phyloP scores from a whole-genome alignment of 2,113 vertebrate species.

The Tachysurus vachellii region DNA sequence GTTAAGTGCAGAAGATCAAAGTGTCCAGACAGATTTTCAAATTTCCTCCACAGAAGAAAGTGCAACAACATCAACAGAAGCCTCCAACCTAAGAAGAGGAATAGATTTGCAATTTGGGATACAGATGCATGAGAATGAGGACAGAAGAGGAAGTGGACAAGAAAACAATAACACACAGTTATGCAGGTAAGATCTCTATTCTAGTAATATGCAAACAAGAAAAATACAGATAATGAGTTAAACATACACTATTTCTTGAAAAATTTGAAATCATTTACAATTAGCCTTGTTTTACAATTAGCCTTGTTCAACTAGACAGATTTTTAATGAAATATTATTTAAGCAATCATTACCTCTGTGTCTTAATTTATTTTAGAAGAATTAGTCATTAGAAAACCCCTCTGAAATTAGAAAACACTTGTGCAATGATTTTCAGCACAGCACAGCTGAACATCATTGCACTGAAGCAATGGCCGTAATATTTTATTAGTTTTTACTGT shows the following conservation, averaged over 20 bases:
- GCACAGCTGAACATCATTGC: no score
- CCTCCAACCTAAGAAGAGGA: background rate
- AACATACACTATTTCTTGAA: no score
- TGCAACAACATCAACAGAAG: slow-evolving; percentile 14
- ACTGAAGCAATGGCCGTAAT: no score
- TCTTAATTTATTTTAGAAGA: no score
- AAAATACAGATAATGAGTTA: background rate
- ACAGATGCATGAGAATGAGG: slow-evolving; percentile 55
- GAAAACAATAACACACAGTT: background rate
- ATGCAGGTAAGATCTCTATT: slow-evolving; percentile 3
- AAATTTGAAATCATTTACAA: background rate
- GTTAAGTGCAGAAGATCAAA: background rate
- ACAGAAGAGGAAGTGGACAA: background rate
- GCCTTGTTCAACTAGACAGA: background rate
- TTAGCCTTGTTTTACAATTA: background rate
- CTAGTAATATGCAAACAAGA: background rate
- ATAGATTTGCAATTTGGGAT: background rate
- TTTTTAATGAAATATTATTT: no score
- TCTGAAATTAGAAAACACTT: background rate
- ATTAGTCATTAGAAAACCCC: no score
- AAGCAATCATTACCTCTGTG: no score
- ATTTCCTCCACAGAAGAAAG: background rate
- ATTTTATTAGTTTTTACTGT: no score
- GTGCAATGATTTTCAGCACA: background rate
- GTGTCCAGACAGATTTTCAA: background rate